phyloP scores from a whole-genome alignment of 2,113 vertebrate genomes.

The Micromys minutus region DNA sequence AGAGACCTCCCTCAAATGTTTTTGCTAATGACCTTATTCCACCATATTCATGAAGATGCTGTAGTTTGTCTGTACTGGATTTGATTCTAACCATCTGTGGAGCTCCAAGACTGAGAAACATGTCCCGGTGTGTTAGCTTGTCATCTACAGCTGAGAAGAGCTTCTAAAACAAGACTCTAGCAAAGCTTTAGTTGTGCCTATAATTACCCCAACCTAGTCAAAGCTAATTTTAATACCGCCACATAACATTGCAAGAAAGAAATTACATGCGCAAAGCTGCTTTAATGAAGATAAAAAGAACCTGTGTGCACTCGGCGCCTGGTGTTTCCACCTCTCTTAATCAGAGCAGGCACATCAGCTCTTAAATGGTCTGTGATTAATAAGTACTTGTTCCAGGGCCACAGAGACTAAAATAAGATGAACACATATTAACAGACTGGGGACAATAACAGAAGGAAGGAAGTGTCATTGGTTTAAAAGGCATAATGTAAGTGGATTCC shows the following conservation, averaged over 20 bases:
- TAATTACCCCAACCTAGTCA: conserved; percentile 45
- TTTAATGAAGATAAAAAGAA: conserved; percentile 65
- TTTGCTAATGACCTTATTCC: not conserved
- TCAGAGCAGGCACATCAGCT: not conserved
- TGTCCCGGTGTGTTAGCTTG: conserved; percentile 35
- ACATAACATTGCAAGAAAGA: conserved; percentile 48
- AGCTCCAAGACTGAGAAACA: not conserved
- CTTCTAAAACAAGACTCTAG: not conserved
- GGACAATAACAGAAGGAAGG: conserved; percentile 47
- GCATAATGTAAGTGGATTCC: conserved; percentile 54
- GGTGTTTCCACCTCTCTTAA: not conserved
- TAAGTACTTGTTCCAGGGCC: conserved; percentile 52
- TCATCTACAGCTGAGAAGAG: conserved; percentile 5
- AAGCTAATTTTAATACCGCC: conserved; percentile 67
- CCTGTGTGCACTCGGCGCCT: not conserved
- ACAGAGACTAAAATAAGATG: conserved; percentile 62
- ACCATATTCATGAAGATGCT: not conserved
- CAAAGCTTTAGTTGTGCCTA: conserved; percentile 28
- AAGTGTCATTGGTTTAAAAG: conserved; percentile 61
- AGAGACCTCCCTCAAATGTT: not conserved
- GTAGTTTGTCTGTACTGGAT: not conserved
- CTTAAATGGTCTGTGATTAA: conserved; percentile 63
- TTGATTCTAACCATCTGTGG: not conserved
- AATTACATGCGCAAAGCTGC: conserved; percentile 49
- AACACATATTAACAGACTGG: conserved; percentile 57